These are phyloP conservation scores for Ostrea edulis DNA, from an alignment of 1,140 invertebrate genomes.

Conservation along the genomic window DNA sequence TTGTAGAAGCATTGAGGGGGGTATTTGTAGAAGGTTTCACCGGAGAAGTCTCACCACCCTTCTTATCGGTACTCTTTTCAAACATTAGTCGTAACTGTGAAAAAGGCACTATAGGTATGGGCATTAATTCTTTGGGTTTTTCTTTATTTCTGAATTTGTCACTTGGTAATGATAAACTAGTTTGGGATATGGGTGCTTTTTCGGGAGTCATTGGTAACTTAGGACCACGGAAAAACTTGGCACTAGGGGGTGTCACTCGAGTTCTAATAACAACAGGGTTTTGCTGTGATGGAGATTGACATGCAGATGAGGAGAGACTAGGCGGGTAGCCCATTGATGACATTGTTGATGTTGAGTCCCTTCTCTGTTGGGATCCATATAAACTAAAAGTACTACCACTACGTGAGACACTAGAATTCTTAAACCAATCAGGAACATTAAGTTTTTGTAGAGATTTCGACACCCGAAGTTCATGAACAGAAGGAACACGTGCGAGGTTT, in stretches of 20 bases:
- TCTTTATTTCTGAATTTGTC: slow-evolving; percentile 71
- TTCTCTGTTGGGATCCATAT: slow-evolving; percentile 63
- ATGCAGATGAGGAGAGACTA: slow-evolving; percentile 71
- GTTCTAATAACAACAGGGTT: slow-evolving; percentile 73
- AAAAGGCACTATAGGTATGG: slow-evolving; percentile 76
- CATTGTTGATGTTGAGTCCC: slow-evolving; percentile 71
- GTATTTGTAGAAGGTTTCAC: slow-evolving; percentile 13
- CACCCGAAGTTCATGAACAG: slow-evolving; percentile 93
- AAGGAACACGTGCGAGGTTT: slow-evolving; percentile 85
- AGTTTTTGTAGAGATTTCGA: slow-evolving; percentile 94
- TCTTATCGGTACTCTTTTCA: slow-evolving; percentile 65
- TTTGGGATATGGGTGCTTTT: slow-evolving; percentile 56
- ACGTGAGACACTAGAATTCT: slow-evolving; percentile 83
- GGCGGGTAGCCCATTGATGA: slow-evolving; percentile 65
- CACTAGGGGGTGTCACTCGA: slow-evolving; percentile 67
- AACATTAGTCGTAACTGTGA: slow-evolving; percentile 74
- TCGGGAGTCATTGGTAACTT: slow-evolving; percentile 60
- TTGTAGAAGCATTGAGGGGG: slow-evolving; percentile 19
- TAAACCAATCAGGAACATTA: slow-evolving; percentile 97
- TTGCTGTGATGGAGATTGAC: slow-evolving; percentile 64
- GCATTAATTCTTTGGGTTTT: slow-evolving; percentile 71
- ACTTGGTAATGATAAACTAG: slow-evolving; percentile 68
- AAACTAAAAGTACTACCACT: slow-evolving; percentile 70
- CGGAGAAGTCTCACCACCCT: background rate
- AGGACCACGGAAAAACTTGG: slow-evolving; percentile 60